phyloP scores from a whole-genome alignment of 1,140 invertebrate species.

The Pomacea maculata region DNA sequence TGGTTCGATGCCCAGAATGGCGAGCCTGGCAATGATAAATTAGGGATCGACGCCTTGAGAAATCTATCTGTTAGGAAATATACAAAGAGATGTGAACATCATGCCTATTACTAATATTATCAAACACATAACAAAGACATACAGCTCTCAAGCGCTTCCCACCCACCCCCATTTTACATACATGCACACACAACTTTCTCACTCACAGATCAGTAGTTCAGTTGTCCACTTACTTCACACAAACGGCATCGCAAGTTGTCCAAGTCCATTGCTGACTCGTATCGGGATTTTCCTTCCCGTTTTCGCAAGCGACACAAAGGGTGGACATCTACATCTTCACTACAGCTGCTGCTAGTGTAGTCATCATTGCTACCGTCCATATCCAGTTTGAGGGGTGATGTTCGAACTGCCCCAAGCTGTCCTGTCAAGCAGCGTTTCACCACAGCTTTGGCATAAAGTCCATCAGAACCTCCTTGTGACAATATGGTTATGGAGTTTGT shows the following conservation, averaged over 20 bases:
- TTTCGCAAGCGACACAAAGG: neutral
- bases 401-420: neutral
- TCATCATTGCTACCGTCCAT: neutral
- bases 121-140: conserved; percentile 12
- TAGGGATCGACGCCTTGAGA: conserved; percentile 53
- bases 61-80: conserved; percentile 50
- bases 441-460: conserved; percentile 5
- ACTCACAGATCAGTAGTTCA: neutral
- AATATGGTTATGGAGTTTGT: too few species aligned
- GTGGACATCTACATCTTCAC: neutral
- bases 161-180: neutral
- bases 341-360: neutral
- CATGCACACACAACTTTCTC: neutral
- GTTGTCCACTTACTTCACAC: conserved; percentile 5
- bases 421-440: conserved; percentile 22
- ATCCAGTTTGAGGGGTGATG: neutral
- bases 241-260: conserved; percentile 14
- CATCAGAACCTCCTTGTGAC: neutral
- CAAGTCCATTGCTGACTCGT: conserved; percentile 8
- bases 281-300: neutral
- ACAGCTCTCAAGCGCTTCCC: conserved; percentile 17
- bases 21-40: conserved; percentile 57
- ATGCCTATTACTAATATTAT: conserved; percentile 25
- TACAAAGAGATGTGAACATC: conserved; percentile 25
- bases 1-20: conserved; percentile 51